Conservation (phyloP, 2,888 invertebrate species). For the Resseliella maxima region DNA sequence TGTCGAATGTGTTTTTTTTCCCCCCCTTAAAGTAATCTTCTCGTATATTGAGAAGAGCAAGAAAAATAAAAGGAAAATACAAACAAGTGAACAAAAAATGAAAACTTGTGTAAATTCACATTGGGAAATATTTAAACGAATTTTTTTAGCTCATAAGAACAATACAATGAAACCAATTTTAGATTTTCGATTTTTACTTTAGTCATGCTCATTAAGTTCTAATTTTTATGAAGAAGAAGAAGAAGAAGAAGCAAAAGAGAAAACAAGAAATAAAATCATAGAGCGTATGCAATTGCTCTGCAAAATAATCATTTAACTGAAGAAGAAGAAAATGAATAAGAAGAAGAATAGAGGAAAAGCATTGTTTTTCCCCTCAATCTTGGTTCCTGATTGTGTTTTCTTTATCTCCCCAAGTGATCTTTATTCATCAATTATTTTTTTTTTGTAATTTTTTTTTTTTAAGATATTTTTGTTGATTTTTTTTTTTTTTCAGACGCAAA, state of each 20-base stretch:
- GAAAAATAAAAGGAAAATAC: not conserved
- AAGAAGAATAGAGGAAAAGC: not conserved
- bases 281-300: constrained; percentile 18
- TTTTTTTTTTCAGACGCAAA: not conserved
- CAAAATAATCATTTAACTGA: not conserved
- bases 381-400: constrained; percentile 6
- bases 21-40: not conserved
- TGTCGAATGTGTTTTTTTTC: not conserved
- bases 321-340: not conserved
- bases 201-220: constrained; percentile 20
- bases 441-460: not conserved
- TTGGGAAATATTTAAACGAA: constrained; percentile 47
- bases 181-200: not conserved
- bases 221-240: not conserved
- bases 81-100: not conserved
- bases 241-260: no score
- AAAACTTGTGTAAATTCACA: not conserved
- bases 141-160: constrained; percentile 12
- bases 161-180: not conserved
- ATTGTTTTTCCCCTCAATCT: not conserved
- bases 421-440: not conserved
- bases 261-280: not conserved
- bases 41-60: not conserved
- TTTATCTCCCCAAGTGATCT: constrained; percentile 40
- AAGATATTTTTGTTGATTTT: constrained; percentile 18